Percentiles rank a stretch among this genome's conserved stretches.
phyloP scores from a whole-genome alignment of 2,113 vertebrate species.

The Falco punctatus region DNA sequence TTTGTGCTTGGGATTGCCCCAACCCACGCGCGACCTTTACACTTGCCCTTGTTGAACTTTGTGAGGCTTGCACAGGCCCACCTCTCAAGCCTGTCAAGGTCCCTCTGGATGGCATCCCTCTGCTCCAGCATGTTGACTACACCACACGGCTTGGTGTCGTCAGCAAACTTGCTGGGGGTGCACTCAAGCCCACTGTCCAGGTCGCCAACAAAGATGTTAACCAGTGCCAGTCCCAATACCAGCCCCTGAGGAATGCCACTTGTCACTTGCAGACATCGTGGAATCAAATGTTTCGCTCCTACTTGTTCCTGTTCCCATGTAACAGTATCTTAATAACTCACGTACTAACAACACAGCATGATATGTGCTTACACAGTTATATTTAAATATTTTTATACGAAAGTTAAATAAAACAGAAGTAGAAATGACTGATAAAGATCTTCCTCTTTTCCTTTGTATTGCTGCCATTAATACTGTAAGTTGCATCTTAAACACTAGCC shows the following conservation, averaged over 20 bases:
- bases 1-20: neutral
- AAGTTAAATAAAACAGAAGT: neutral
- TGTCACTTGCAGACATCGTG: neutral
- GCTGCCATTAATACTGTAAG: neutral
- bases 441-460: constrained; percentile 8
- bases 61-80: fast-evolving
- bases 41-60: neutral
- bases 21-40: neutral
- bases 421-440: neutral
- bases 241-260: neutral
- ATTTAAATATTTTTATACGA: neutral
- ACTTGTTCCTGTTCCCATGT: neutral
- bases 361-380: neutral
- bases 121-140: fast-evolving
- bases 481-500: neutral
- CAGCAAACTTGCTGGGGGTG: neutral
- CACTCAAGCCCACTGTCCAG: neutral
- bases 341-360: neutral
- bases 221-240: neutral
- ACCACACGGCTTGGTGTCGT: neutral
- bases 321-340: neutral
- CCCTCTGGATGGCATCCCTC: neutral
- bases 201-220: fast-evolving
- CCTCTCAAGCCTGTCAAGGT: neutral
- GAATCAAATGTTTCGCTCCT: neutral